phyloP scores from a whole-genome alignment of 2,113 vertebrate genomes.

The Emydura subglobosa region DNA sequence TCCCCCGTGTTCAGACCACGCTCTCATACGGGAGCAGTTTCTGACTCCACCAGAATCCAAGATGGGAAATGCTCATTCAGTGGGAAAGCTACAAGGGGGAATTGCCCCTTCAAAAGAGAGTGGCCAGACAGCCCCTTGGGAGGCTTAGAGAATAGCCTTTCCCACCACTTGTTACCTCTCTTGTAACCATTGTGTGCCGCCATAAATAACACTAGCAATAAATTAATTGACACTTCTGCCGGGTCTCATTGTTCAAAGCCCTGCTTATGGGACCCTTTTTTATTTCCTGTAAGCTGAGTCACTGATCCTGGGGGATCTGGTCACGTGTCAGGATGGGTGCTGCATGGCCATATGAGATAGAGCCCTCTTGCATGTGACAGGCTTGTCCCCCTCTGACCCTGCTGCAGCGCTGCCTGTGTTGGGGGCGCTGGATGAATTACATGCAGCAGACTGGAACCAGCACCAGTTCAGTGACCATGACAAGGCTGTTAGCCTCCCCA shows the following conservation, averaged over 20 bases:
- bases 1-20: rapidly evolving
- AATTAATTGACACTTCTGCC: not conserved
- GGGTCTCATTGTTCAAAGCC: rapidly evolving
- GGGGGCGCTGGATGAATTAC: not conserved
- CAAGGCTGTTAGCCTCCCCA: rapidly evolving
- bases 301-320: not conserved
- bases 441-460: not conserved
- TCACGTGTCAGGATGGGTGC: not conserved
- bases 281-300: not conserved
- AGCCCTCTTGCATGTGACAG: not conserved
- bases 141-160: not conserved
- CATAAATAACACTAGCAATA: not conserved
- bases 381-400: rapidly evolving
- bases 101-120: not conserved
- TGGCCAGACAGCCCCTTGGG: not conserved
- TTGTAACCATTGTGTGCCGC: not conserved
- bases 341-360: rapidly evolving
- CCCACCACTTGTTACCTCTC: not conserved
- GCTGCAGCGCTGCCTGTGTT: not conserved
- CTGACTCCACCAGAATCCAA: not conserved
- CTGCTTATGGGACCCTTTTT: not conserved
- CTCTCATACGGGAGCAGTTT: rapidly evolving
- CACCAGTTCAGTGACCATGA: not conserved
- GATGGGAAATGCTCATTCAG: not conserved
- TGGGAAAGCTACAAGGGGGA: not conserved